A percentile compares a stretch with the other conserved stretches of the same genome.
Conservation (phyloP, 2,888 invertebrate genomes). For the Coenonympha glycerion region DNA sequence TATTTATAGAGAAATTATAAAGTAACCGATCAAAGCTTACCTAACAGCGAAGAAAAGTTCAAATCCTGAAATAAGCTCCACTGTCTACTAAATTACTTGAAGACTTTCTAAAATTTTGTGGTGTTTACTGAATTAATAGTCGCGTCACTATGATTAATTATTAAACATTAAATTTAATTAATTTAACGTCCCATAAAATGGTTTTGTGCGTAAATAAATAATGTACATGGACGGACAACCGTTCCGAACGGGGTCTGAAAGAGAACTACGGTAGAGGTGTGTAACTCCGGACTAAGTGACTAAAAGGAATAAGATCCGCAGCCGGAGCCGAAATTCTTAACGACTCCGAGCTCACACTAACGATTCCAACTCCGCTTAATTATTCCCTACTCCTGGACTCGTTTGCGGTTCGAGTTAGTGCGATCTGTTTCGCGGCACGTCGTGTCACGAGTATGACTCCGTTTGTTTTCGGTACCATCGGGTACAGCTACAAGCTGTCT, state of each 20-base stretch:
- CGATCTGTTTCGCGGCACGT: too few relatives aligned
- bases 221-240: constrained; percentile 39
- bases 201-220: constrained; percentile 22
- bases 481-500: too few relatives aligned
- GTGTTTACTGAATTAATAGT: not conserved
- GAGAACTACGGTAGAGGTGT: constrained; percentile 70
- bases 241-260: constrained; percentile 53
- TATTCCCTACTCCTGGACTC: too few relatives aligned
- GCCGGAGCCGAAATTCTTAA: too few relatives aligned
- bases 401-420: too few relatives aligned
- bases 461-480: too few relatives aligned
- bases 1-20: not conserved
- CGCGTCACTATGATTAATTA: constrained; percentile 9
- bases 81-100: constrained; percentile 9
- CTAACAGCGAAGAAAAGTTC: constrained; percentile 1
- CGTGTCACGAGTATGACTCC: too few relatives aligned
- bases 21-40: not conserved
- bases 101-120: constrained; percentile 16
- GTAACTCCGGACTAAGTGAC: too few relatives aligned
- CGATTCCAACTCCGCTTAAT: too few relatives aligned
- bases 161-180: constrained; percentile 9
- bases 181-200: constrained; percentile 17
- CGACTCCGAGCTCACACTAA: too few relatives aligned
- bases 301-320: too few relatives aligned
- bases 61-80: constrained; percentile 11